These are phyloP conservation scores for Ophiothrix spiculata DNA, from an alignment of 35 echinoderm and acorn worm genomes.

Conservation along the genomic window DNA sequence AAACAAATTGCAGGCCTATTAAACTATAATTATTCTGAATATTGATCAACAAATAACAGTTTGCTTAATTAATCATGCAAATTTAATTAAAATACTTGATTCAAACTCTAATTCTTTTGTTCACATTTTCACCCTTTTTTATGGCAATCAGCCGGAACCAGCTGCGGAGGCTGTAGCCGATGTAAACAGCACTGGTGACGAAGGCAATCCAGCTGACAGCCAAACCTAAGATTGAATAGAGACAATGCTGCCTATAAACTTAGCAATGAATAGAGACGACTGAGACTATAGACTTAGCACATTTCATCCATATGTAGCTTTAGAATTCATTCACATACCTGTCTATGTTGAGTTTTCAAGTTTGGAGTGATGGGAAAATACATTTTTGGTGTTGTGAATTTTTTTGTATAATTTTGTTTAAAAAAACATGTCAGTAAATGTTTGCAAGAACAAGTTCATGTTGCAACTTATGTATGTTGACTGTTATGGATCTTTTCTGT, in stretches of 20 bases:
- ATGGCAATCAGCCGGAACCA: background rate
- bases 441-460: no score
- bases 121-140: background rate
- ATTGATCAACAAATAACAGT: background rate
- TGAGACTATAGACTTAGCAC: background rate
- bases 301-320: background rate
- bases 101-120: background rate
- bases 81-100: background rate
- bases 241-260: background rate
- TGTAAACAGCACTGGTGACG: background rate
- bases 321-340: no score
- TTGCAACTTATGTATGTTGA: no score
- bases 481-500: no score
- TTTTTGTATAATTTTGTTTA: no score
- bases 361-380: no score
- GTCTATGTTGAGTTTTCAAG: no score
- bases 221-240: background rate
- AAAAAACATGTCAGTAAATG: no score
- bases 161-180: background rate
- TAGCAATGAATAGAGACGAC: background rate
- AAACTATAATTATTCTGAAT: background rate
- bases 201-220: background rate
- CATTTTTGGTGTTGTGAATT: no score
- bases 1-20: no score
- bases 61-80: background rate